Evolutionary conservation across 2,888 invertebrate genomes (phyloP).

Genomic region (Hirtodrosophila cameraria): DNA sequence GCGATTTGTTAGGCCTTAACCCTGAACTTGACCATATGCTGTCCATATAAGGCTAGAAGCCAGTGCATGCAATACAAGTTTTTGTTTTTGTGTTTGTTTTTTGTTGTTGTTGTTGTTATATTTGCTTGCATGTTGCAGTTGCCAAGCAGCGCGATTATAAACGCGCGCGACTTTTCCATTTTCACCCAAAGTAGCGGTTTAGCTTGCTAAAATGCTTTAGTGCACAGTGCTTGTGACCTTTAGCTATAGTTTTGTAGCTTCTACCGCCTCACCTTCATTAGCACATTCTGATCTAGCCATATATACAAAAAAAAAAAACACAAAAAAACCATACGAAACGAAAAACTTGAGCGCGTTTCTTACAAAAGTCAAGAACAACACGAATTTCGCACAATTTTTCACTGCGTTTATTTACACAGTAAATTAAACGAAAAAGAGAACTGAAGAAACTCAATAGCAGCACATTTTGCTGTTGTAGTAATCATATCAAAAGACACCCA

Average conservation of each 20-base stretch:
- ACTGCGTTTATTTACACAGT: conserved; percentile 32
- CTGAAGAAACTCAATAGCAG: neutral
- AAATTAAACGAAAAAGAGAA: conserved; percentile 23
- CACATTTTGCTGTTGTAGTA: neutral
- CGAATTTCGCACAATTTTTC: conserved; percentile 52
- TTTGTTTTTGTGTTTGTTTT: conserved; percentile 7
- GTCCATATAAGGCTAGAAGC: conserved; percentile 38
- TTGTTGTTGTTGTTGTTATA: neutral
- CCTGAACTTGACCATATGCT: conserved; percentile 66
- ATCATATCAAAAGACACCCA: neutral
- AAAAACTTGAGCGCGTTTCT: conserved; percentile 38
- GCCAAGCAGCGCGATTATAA: conserved; percentile 19
- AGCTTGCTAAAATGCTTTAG: conserved; percentile 22
- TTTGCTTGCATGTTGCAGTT: conserved; percentile 14
- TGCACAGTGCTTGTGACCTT: conserved; percentile 44
- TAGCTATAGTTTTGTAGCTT: conserved; percentile 5
- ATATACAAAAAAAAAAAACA: conserved; percentile 6
- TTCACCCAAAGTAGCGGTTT: conserved; percentile 11
- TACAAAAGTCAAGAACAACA: conserved; percentile 50
- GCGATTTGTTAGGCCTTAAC: conserved; percentile 32
- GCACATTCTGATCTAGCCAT: conserved; percentile 30
- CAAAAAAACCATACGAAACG: conserved; percentile 15
- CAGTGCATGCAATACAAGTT: conserved; percentile 33
- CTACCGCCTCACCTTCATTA: conserved; percentile 48
- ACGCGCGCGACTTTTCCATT: conserved; percentile 34